A percentile compares a stretch with the other conserved stretches of the same genome.
Conservation (phyloP, 2,888 invertebrate genomes). For the Sinodicranocentrus sp. region DNA sequence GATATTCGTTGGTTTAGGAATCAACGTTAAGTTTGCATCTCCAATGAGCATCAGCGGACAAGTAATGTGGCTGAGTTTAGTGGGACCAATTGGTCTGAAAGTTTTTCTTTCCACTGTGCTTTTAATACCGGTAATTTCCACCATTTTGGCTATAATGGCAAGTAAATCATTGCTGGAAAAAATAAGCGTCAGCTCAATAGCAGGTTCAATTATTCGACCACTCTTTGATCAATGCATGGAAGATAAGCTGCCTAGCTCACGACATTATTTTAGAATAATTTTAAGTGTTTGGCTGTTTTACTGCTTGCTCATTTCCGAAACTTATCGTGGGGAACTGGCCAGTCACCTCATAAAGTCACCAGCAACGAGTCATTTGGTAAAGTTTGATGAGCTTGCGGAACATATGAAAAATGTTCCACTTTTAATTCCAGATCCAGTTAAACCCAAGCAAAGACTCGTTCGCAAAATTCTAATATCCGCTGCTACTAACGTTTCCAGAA, state of each 20-base stretch:
- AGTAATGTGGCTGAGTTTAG: background rate
- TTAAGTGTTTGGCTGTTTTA: constrained; percentile 28
- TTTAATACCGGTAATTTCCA: background rate
- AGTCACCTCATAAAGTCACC: constrained; percentile 10
- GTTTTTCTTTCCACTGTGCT: background rate
- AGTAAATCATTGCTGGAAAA: background rate
- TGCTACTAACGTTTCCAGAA: background rate
- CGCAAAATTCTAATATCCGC: background rate
- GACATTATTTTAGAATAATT: constrained; percentile 9
- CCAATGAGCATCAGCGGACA: background rate
- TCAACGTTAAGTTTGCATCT: background rate
- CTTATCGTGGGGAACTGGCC: constrained; percentile 10
- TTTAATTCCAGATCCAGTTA: background rate
- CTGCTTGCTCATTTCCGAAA: constrained; percentile 18
- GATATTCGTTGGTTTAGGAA: background rate
- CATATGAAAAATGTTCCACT: background rate
- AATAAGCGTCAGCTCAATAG: background rate
- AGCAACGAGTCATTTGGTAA: background rate
- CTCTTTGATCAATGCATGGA: constrained; percentile 16
- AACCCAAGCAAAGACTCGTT: background rate
- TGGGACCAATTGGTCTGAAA: constrained; percentile 8
- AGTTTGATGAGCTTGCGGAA: background rate
- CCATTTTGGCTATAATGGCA: background rate
- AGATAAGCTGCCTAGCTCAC: background rate
- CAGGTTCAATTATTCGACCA: background rate